These are phyloP conservation scores for Griposia aprilina DNA, from an alignment of 2,888 invertebrate genomes.

Conservation along the genomic window DNA sequence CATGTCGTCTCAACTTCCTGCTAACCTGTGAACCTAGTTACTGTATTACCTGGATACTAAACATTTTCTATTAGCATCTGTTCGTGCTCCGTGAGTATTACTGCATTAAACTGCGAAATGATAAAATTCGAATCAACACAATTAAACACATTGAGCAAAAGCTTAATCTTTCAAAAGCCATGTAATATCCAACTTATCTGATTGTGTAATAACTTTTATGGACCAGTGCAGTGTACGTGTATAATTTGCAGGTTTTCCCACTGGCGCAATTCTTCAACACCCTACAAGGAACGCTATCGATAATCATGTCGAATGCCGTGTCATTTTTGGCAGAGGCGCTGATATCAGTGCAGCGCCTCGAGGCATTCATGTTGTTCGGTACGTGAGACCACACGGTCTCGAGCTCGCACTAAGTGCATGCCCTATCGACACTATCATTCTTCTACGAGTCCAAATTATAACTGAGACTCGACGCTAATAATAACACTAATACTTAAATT, in stretches of 20 bases:
- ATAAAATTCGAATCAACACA: background rate
- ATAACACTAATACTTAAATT: conserved; percentile 55
- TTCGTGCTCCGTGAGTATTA: too few species aligned
- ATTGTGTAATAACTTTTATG: conserved; percentile 7
- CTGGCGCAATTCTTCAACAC: conserved; percentile 92
- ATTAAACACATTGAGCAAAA: background rate
- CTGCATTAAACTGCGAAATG: background rate
- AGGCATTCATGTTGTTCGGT: conserved; percentile 91
- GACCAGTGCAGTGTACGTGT: conserved; percentile 54
- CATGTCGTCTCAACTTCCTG: background rate
- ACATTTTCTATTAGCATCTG: background rate
- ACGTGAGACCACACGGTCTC: conserved; percentile 77
- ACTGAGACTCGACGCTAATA: conserved; percentile 71
- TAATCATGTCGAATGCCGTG: conserved; percentile 91
- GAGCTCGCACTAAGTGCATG: conserved; percentile 59
- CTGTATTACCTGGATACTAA: background rate
- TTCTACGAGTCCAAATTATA: conserved; percentile 75
- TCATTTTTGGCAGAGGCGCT: conserved; percentile 91
- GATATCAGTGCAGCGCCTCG: conserved; percentile 91
- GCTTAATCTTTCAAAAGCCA: background rate
- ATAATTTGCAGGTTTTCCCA: conserved; percentile 90
- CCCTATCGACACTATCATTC: conserved; percentile 39
- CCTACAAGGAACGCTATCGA: conserved; percentile 91
- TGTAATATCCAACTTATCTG: background rate
- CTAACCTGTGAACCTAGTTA: background rate